Base-by-base conservation (phyloP, 2,797 vertebrate genomes). In the Phoeniculus purpureus region DNA sequence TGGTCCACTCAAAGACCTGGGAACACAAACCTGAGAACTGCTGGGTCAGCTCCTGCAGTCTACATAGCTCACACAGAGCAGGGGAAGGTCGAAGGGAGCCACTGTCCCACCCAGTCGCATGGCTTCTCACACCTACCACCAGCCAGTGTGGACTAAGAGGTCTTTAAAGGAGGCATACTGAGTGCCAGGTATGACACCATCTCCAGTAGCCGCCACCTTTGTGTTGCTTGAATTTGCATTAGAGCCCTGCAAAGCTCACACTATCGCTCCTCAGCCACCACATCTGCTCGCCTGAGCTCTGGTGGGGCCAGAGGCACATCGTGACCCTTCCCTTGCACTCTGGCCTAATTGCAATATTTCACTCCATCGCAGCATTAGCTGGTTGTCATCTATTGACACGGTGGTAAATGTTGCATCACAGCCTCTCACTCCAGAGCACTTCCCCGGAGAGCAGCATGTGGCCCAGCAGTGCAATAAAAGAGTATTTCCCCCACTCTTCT, bases 391-490 rank as follows among this genome's bases (percentile, higher is more conserved):
- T 80, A 82, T 83, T 87, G 84, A 86, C 0, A 0, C 15, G 6
- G 50, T 82, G 75, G 70, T 95, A 82, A 92, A 79, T 0, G 2
- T 51, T 85, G 67, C 73, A 74, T 87, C 89, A 90, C 78, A 47
- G 9, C 40, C 56, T 29, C 21, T 92, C 55, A 25, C 81, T 85
- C 61, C 79, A 37, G 31, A 76, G 25, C 0, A 2, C 85, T 89
- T 96, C 95, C 92, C 89, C 83, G 56, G 94, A 94, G 95, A 96
- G 64, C 1, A 1, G 32, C 0, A 0, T 9, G 18, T 81, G 73
- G n/a, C 95, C 92, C 82, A 37, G 61, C 40, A 92, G 88, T 40
- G 55, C 87, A 93, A 90, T 92, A 84, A 94, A 90, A 55, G 27
- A 54, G 40, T 17, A 31, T 51, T 90, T 65, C 2, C 9, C 43